Evolutionary conservation across 2,113 vertebrate genomes (phyloP).

Genomic region (Sakesphorus luctuosus): DNA sequence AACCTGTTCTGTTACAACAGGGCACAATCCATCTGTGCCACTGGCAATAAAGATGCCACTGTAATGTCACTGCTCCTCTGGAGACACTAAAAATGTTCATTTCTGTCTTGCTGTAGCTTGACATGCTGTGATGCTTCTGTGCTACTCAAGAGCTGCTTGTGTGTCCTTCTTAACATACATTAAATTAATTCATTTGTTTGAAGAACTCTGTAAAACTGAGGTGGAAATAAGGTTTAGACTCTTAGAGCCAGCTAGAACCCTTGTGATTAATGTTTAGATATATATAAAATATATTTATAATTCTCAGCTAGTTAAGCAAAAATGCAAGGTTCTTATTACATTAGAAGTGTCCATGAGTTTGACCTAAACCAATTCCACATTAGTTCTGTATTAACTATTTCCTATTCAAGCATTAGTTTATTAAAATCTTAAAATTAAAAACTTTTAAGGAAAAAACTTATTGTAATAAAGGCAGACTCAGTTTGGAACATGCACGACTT

Average conservation of each 20-base stretch:
- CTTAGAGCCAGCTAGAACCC: fast-evolving
- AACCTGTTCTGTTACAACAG: background rate
- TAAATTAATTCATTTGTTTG: background rate
- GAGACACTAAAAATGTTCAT: fast-evolving
- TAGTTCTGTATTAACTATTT: no score
- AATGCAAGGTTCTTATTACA: no score
- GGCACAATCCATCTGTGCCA: background rate
- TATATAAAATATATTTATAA: no score
- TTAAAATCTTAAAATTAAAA: no score
- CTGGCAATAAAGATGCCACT: background rate
- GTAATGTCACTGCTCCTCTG: background rate
- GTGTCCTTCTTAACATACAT: background rate
- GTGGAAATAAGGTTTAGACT: background rate
- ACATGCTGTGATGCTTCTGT: background rate
- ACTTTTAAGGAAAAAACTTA: no score
- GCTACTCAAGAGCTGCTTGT: background rate
- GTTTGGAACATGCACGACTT: no score
- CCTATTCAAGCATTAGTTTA: no score
- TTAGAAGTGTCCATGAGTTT: no score
- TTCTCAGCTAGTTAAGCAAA: no score
- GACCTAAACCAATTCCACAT: no score
- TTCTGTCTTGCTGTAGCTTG: fast-evolving
- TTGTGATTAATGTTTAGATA: background rate
- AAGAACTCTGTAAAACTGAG: background rate
- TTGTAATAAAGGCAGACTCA: no score